Percentiles rank a stretch among this genome's conserved stretches.
Evolutionary conservation across 37 sponge, comb jelly and placozoan genomes (phyloP).

Genomic region (Oscarella lobularis): DNA sequence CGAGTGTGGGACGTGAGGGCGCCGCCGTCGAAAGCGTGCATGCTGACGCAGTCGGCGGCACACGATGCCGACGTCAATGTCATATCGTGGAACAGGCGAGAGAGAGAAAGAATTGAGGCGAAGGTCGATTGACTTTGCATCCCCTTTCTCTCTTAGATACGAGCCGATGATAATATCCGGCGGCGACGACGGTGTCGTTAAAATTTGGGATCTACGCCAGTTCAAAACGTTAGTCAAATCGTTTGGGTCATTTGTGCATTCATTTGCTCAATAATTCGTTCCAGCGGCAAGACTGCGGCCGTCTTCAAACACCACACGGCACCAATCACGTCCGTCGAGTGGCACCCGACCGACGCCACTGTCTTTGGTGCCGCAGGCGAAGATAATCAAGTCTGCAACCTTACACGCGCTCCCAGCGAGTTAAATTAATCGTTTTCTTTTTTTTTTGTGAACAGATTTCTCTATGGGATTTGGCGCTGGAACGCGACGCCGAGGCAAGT

Average conservation of each 20-base stretch:
- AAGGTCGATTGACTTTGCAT: too few species aligned
- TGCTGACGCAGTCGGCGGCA: constrained; percentile 75
- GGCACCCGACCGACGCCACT: constrained; percentile 82
- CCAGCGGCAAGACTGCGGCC: constrained; percentile 52
- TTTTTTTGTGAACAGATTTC: constrained; percentile 65
- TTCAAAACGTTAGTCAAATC: constrained; percentile 42
- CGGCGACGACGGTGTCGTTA: constrained; percentile 89
- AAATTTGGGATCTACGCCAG: constrained; percentile 91
- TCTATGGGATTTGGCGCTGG: constrained; percentile 93
- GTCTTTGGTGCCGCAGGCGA: constrained; percentile 90
- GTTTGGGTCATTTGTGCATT: not conserved
- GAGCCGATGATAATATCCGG: constrained; percentile 86
- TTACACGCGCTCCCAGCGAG: too few species aligned
- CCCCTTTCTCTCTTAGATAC: constrained; percentile 7
- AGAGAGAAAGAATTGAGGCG: too few species aligned
- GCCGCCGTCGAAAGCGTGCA: constrained; percentile 72
- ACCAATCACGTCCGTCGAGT: constrained; percentile 87
- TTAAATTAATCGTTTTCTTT: too few species aligned
- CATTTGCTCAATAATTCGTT: too few species aligned
- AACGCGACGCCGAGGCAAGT: constrained; percentile 28
- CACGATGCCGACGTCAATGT: constrained; percentile 95
- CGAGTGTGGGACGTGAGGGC: constrained; percentile 88
- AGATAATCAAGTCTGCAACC: constrained; percentile 70
- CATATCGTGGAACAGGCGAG: constrained; percentile 87
- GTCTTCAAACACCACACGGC: constrained; percentile 83